Percentiles rank a stretch among this genome's conserved stretches.
Conservation (phyloP, 1,140 invertebrate species). For the Lepeophtheirus salmonis region DNA sequence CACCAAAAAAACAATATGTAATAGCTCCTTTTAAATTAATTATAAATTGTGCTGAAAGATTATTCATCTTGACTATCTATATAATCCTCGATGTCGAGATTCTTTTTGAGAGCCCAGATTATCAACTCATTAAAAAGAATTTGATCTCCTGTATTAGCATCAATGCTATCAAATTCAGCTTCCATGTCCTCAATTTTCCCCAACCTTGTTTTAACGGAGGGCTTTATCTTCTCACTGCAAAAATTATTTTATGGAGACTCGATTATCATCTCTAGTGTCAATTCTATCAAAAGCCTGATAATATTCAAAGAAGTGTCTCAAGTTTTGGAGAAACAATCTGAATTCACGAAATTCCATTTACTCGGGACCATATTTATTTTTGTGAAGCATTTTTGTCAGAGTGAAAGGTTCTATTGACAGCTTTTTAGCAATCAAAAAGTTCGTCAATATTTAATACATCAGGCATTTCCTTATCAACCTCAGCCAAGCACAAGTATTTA, state of each 20-base stretch:
- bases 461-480: constrained; percentile 8
- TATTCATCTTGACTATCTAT: constrained; percentile 4
- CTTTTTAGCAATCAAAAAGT: constrained; percentile 11
- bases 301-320: constrained; percentile 18
- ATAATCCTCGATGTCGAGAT: constrained; percentile 17
- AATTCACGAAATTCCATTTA: constrained; percentile 14
- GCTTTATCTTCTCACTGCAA: constrained; percentile 11
- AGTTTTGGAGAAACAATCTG: constrained; percentile 10
- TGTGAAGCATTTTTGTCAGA: constrained; percentile 13
- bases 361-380: constrained; percentile 7
- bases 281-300: constrained; percentile 18
- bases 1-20: too few species aligned
- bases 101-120: constrained; percentile 16
- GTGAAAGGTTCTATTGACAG: constrained; percentile 16
- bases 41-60: too few species aligned
- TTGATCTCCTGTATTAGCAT: constrained; percentile 11
- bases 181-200: constrained; percentile 14
- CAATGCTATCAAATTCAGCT: constrained; percentile 16
- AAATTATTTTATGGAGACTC: constrained; percentile 18
- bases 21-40: too few species aligned
- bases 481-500: constrained; percentile 12
- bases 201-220: constrained; percentile 13
- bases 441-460: constrained; percentile 13
- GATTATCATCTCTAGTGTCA: constrained; percentile 16
- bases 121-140: constrained; percentile 17